Percentiles rank a stretch among this genome's conserved stretches.
Conservation (phyloP, 2,113 vertebrate genomes). For the Myiagra hebetior region DNA sequence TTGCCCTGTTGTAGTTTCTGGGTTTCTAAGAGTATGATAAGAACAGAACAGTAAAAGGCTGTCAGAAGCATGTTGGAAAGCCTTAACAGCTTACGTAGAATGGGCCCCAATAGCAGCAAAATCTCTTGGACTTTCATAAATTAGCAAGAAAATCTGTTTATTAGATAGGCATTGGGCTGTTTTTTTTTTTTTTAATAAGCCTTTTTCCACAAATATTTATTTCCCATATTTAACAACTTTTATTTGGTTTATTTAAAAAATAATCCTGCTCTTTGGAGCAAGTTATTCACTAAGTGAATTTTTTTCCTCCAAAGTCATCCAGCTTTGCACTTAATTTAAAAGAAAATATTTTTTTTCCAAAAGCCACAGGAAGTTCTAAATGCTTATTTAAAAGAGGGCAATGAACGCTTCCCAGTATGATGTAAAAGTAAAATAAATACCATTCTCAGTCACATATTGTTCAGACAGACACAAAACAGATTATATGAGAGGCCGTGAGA, state of each 20-base stretch:
- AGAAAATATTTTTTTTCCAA: neutral
- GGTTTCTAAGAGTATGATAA: neutral
- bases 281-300: neutral
- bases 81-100: neutral
- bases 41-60: neutral
- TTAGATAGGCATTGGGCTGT: neutral
- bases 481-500: neutral
- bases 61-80: neutral
- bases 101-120: neutral
- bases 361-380: neutral
- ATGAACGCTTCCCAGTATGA: neutral
- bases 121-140: neutral
- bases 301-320: neutral
- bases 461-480: conserved; percentile 9
- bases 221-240: neutral
- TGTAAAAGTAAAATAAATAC: conserved; percentile 42
- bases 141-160: neutral
- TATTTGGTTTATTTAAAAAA: neutral
- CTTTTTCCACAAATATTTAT: neutral
- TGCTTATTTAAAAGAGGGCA: conserved; percentile 1
- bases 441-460: neutral
- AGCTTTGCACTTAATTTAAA: neutral
- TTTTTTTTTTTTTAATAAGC: neutral
- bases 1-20: neutral
- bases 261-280: neutral